Conservation (phyloP, 2,888 invertebrate genomes). For the Acrobasis suavella region DNA sequence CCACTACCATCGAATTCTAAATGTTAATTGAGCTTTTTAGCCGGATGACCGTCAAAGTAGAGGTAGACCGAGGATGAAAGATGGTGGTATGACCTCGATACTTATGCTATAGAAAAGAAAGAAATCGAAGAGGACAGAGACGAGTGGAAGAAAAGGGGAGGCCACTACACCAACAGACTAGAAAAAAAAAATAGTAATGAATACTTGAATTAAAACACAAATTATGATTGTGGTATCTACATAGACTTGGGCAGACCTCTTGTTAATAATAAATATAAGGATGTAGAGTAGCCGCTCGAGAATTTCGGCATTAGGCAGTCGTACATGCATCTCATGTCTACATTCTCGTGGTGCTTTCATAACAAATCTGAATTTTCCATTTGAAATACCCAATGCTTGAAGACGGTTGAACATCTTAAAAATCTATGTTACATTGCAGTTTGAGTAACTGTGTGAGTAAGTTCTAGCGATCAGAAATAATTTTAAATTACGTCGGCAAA, state of each 20-base stretch:
- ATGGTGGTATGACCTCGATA: too few species aligned
- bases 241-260: not conserved
- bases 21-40: too few species aligned
- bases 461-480: constrained; percentile 4
- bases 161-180: too few species aligned
- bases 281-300: not conserved
- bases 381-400: constrained; percentile 1
- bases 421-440: constrained; percentile 1
- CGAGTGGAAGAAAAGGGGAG: too few species aligned
- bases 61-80: too few species aligned
- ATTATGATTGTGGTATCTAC: not conserved
- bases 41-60: too few species aligned
- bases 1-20: too few species aligned
- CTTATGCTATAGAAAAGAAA: too few species aligned
- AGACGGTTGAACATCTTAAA: constrained; percentile 12
- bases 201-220: too few species aligned
- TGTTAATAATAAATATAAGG: not conserved
- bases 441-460: not conserved
- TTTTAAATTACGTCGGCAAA: not conserved
- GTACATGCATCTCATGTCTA: not conserved
- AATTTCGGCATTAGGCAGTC: not conserved
- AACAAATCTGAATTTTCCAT: constrained; percentile 9
- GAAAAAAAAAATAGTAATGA: too few species aligned
- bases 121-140: too few species aligned
- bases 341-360: not conserved